Conservation (phyloP, 2,888 invertebrate species). For the Bombylius major region DNA sequence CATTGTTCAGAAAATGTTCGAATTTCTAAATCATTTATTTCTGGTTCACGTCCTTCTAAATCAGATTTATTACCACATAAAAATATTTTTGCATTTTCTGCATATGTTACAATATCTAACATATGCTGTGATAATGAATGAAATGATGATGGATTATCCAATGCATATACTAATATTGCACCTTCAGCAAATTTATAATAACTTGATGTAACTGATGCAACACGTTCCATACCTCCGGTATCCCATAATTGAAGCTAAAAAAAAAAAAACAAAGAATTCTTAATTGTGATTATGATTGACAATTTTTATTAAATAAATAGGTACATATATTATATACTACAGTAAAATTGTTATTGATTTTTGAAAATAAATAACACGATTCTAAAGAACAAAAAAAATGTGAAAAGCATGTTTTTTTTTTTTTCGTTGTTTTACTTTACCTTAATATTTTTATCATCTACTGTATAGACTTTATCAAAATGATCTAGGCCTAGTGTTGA, state of each 20-base stretch:
- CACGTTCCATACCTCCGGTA: constrained; percentile 93
- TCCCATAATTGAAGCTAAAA: constrained; percentile 85
- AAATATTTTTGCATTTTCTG: constrained; percentile 91
- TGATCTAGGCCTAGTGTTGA: constrained; percentile 88
- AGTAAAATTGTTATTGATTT: too few relatives aligned
- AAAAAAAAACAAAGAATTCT: background rate
- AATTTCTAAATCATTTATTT: constrained; percentile 74
- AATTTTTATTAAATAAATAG: too few relatives aligned
- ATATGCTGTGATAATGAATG: constrained; percentile 84
- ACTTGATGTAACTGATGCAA: constrained; percentile 87
- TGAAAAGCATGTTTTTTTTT: too few relatives aligned
- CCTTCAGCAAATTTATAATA: constrained; percentile 95
- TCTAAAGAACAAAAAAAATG: too few relatives aligned
- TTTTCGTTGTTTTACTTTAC: constrained; percentile 39
- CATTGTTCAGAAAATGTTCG: constrained; percentile 87
- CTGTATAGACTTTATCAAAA: constrained; percentile 65
- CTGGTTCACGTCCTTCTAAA: constrained; percentile 56
- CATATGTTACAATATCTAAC: constrained; percentile 84
- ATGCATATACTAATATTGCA: constrained; percentile 79
- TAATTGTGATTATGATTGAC: background rate
- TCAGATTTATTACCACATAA: constrained; percentile 88
- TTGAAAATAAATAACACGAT: too few relatives aligned
- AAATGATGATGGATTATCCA: constrained; percentile 85
- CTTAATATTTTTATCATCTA: constrained; percentile 65
- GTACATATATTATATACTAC: too few relatives aligned